phyloP scores from a whole-genome alignment of 1,140 invertebrate genomes.

The Ridgeia piscesae region DNA sequence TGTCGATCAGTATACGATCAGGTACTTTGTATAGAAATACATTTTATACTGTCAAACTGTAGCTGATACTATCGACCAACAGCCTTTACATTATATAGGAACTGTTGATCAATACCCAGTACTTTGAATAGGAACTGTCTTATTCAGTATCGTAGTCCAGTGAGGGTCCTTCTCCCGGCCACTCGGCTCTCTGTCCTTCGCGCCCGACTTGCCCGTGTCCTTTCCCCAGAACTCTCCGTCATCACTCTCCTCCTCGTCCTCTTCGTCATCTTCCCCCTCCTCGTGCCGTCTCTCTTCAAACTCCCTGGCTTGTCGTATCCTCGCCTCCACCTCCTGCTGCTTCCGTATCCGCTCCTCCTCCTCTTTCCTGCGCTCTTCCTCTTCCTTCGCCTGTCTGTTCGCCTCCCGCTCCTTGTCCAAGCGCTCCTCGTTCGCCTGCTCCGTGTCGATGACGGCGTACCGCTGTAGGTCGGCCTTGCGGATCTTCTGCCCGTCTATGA shows the following conservation, averaged over 20 bases:
- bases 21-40: background rate
- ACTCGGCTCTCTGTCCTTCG: background rate
- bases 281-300: background rate
- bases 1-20: background rate
- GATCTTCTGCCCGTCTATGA: slow-evolving; percentile 27
- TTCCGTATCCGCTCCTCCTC: slow-evolving; percentile 8
- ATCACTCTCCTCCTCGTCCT: slow-evolving; percentile 10
- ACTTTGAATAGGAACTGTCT: background rate
- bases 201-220: background rate
- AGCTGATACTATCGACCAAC: too few relatives aligned
- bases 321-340: slow-evolving; percentile 13
- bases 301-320: background rate
- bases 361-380: background rate
- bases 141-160: background rate
- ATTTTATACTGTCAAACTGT: too few relatives aligned
- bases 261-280: background rate
- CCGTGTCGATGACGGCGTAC: slow-evolving; percentile 20
- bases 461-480: slow-evolving; percentile 19
- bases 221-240: background rate
- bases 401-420: background rate
- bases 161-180: background rate
- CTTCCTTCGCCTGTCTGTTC: background rate
- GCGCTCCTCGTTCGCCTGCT: slow-evolving; percentile 13
- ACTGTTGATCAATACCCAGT: background rate
- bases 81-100: too few relatives aligned